Conservation (phyloP, 2,888 invertebrate species). For the Diloba caeruleocephala region DNA sequence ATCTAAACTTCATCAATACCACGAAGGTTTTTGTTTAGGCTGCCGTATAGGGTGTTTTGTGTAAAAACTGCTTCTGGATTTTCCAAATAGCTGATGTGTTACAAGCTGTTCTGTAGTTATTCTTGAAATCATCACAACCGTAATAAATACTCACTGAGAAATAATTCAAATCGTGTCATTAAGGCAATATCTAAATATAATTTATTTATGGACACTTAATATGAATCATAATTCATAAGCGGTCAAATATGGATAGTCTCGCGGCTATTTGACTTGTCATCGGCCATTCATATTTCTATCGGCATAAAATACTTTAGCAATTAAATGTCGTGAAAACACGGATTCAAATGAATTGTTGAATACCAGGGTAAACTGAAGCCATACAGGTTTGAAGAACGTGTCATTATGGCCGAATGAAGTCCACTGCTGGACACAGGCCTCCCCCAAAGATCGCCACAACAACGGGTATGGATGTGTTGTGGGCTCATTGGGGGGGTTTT, state of each 20-base stretch:
- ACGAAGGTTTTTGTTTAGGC: conserved; percentile 8
- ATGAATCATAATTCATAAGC: conserved; percentile 34
- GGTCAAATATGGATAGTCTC: conserved; percentile 24
- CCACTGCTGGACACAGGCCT: too few species aligned
- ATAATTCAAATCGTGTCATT: conserved; percentile 14
- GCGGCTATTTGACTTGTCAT: conserved; percentile 28
- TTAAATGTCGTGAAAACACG: conserved; percentile 23
- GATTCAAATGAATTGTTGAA: conserved; percentile 10
- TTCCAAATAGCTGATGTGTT: conserved; percentile 31
- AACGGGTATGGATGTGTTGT: too few species aligned
- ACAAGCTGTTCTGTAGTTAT: conserved; percentile 14
- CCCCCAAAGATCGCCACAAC: too few species aligned
- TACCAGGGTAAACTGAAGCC: conserved; percentile 12
- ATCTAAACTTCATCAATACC: conserved; percentile 5
- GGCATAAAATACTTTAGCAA: conserved; percentile 23
- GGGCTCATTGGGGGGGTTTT: too few species aligned
- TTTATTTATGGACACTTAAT: conserved; percentile 13
- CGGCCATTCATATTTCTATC: conserved; percentile 42
- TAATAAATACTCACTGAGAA: conserved; percentile 11
- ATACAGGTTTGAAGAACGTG: too few species aligned
- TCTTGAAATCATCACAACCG: conserved; percentile 9
- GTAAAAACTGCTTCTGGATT: conserved; percentile 17
- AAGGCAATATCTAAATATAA: conserved; percentile 3
- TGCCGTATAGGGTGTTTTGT: conserved; percentile 34
- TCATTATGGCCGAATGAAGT: too few species aligned